phyloP scores from a whole-genome alignment of 1,140 invertebrate species.

The Papilio polytes region DNA sequence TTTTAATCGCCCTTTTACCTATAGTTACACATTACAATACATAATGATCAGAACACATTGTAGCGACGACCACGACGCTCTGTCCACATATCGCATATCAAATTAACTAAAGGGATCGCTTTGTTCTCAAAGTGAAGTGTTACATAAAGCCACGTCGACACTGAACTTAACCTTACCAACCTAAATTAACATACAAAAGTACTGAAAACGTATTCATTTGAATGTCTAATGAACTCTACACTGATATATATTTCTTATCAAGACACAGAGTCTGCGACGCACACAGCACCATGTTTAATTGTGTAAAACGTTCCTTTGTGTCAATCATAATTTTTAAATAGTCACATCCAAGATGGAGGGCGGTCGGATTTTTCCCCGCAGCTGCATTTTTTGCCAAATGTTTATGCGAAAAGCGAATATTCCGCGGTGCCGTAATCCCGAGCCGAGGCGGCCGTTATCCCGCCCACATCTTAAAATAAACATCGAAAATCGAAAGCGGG shows the following conservation, averaged over 20 bases:
- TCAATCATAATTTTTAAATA: conserved; percentile 22
- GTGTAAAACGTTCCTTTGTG: conserved; percentile 32
- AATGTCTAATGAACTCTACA: conserved; percentile 67
- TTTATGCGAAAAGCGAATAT: conserved; percentile 30
- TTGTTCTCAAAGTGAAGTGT: conserved; percentile 53
- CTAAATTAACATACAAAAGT: conserved; percentile 79
- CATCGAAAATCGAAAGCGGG: conserved; percentile 62
- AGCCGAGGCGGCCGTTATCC: conserved; percentile 52
- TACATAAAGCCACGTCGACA: conserved; percentile 63
- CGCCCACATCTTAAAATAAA: conserved; percentile 69
- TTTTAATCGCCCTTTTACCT: background rate
- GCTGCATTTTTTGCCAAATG: conserved; percentile 6
- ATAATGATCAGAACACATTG: conserved; percentile 1
- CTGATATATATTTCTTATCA: conserved; percentile 51
- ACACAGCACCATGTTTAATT: conserved; percentile 46
- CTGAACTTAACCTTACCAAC: conserved; percentile 79
- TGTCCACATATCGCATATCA: conserved; percentile 27
- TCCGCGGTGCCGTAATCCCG: conserved; percentile 52
- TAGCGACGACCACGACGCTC: background rate
- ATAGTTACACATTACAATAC: background rate
- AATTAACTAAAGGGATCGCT: conserved; percentile 40
- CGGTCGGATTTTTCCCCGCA: background rate
- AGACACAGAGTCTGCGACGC: conserved; percentile 51
- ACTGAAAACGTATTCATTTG: conserved; percentile 77
- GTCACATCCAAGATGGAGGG: conserved; percentile 9